A percentile compares a stretch with the other conserved stretches of the same genome.
These are phyloP conservation scores for Bungarus multicinctus DNA, from an alignment of 2,113 vertebrate genomes.

Conservation along the genomic window DNA sequence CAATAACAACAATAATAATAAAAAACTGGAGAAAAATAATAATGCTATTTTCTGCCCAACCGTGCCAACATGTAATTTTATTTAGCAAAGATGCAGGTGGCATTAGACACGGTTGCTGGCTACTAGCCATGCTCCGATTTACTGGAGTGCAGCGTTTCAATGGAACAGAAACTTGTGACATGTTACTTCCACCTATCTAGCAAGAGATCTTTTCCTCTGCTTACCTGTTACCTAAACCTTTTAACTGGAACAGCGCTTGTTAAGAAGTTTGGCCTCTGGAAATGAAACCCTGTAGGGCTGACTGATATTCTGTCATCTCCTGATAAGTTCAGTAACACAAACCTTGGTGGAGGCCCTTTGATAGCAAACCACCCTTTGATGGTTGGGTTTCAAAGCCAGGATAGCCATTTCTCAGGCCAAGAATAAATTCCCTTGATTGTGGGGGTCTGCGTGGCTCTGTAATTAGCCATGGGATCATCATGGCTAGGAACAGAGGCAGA, in stretches of 20 bases:
- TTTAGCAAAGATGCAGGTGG: background rate
- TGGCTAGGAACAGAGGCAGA: background rate
- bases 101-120: background rate
- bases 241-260: background rate
- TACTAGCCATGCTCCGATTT: background rate
- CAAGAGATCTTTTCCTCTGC: background rate
- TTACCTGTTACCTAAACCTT: background rate
- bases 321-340: background rate
- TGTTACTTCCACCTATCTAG: background rate
- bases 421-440: background rate
- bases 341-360: background rate
- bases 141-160: background rate
- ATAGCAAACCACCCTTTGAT: background rate
- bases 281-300: background rate
- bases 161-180: background rate
- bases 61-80: background rate
- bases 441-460: background rate
- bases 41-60: background rate
- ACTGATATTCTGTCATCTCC: background rate
- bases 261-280: background rate
- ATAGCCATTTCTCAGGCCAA: background rate
- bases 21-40: background rate
- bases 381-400: background rate
- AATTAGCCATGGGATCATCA: background rate
- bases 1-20: background rate